phyloP scores from a whole-genome alignment of 2,113 vertebrate genomes.

The Todiramphus chloris region DNA sequence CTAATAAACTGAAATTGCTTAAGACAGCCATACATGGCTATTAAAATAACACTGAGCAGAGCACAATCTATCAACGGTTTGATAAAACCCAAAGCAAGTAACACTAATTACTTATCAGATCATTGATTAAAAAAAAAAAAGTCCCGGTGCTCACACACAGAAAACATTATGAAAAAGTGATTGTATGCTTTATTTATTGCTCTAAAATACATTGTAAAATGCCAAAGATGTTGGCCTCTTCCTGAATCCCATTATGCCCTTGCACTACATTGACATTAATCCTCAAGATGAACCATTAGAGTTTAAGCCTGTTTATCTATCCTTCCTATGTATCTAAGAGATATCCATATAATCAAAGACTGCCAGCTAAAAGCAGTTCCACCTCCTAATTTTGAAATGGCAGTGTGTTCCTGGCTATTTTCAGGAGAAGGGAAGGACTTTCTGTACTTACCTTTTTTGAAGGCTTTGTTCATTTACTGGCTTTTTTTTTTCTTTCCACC shows the following conservation, averaged over 20 bases:
- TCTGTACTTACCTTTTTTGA: background rate
- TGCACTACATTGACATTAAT: background rate
- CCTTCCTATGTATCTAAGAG: background rate
- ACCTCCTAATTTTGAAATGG: background rate
- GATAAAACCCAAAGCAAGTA: background rate
- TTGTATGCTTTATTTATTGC: background rate
- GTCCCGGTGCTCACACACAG: background rate
- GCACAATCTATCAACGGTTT: background rate
- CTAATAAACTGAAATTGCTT: background rate
- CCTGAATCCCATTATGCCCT: background rate
- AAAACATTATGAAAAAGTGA: background rate
- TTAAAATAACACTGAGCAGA: background rate
- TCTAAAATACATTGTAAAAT: background rate
- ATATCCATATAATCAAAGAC: background rate
- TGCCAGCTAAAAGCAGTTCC: background rate
- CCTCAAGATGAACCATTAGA: background rate
- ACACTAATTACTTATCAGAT: background rate
- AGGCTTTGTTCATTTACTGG: background rate
- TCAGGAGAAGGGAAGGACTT: background rate
- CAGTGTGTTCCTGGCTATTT: background rate
- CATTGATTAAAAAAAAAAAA: background rate
- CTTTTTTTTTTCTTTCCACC: background rate
- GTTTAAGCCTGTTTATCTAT: background rate
- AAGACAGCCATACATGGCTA: accelerated
- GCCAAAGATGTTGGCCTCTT: background rate